Conservation (phyloP, 2,113 vertebrate species). For the Tetrax tetrax region DNA sequence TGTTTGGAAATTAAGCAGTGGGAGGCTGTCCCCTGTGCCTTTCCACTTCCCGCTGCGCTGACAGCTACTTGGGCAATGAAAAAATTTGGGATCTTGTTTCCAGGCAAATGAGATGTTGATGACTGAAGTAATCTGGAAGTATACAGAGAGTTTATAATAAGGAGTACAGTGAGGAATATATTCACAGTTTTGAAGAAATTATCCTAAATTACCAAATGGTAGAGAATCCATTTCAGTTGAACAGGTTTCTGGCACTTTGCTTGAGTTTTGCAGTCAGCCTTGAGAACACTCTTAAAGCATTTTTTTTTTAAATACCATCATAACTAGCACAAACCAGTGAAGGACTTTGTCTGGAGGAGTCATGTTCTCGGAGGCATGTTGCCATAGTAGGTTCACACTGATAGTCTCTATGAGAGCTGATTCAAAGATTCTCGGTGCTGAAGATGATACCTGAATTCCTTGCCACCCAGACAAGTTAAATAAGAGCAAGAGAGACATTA, state of each 20-base stretch:
- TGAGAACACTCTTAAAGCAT: neutral
- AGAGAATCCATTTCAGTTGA: neutral
- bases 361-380: fast-evolving
- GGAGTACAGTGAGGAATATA: neutral
- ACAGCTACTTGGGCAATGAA: neutral
- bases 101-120: neutral
- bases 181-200: neutral
- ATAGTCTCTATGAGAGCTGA: neutral
- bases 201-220: neutral
- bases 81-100: neutral
- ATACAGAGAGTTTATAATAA: neutral
- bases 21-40: neutral
- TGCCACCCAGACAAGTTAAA: neutral
- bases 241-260: neutral
- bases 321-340: neutral
- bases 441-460: neutral
- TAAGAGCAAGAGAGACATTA: neutral
- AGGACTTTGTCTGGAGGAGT: neutral
- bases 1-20: neutral
- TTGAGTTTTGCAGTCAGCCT: neutral
- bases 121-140: neutral
- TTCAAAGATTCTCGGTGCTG: neutral
- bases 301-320: neutral
- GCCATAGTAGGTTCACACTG: neutral
- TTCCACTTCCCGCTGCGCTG: neutral